Evolutionary conservation across 2,888 invertebrate species (phyloP), one percentile per base, ranked within the genome.

Genomic region (Aphidoletes aphidimyza): DNA sequence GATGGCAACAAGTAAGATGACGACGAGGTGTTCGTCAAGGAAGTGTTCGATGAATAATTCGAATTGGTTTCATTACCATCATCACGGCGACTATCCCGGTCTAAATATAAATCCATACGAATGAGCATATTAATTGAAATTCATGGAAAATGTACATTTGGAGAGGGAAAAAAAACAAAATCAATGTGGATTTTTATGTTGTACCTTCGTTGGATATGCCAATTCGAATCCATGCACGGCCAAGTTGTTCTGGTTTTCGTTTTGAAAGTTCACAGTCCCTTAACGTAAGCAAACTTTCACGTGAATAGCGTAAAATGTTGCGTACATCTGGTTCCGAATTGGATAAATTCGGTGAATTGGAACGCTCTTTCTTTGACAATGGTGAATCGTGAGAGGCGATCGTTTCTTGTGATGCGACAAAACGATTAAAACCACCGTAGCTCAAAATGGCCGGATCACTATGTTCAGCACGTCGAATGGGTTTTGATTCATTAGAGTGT

Each of bases 261-360:
- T 93, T 93, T 83, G 96, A 94, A 86, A 93, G 91, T 85, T 94
- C 94, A 87, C 93, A 93, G 88, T 93, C 92, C 85, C 94, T 93
- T 86, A 96, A 91, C 81, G 93, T 92, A 90, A 95, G 90, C 86
- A 97, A 91, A 88, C 95, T 92, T 84, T 95, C 94, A 89, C 94
- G 91, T 39, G 93, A 92, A 90, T 93, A 93, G 84, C 91, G 91
- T 30, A 69, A 30, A 19, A 85, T 85, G 26, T 42, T 78, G 17
- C 78, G 78, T 36, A 78, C 37, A 78, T 78, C 78, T 19, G 37
- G 37, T 81, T 69, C 69, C 1, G 81, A 39, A 0, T 0, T 36
- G n/a, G 39, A 39, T 17, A 30, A 26, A 30, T 22, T 59, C 5
- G 59, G 59, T 30, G 59, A 59, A 59, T 59, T 26, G 30, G 47